Evolutionary conservation across 2,113 vertebrate species (phyloP).

Genomic region (Cinclus mexicanus): DNA sequence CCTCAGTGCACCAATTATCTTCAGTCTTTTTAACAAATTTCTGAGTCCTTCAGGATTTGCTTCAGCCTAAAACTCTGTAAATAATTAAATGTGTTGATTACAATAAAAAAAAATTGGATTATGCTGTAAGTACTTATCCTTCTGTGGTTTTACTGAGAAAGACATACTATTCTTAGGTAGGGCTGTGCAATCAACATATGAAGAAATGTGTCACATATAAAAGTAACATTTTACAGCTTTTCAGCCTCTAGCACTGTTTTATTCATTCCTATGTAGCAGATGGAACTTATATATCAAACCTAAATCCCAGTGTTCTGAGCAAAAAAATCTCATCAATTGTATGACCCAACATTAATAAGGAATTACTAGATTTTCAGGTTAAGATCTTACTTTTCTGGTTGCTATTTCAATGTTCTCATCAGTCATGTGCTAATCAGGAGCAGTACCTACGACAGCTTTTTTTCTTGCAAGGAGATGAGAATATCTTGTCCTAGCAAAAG

Average conservation of each 20-base stretch:
- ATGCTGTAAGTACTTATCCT: conserved; percentile 10
- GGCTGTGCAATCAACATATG: not conserved
- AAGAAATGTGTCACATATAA: not conserved
- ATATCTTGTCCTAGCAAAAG: not conserved
- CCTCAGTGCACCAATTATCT: not conserved
- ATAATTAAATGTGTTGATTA: conserved; percentile 53
- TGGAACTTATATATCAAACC: not conserved
- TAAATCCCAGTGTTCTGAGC: not conserved
- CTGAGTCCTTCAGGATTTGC: not conserved
- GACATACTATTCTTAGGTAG: conserved; percentile 10
- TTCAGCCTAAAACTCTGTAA: not conserved
- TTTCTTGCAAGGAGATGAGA: not conserved
- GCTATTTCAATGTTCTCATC: not conserved
- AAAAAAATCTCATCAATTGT: not conserved
- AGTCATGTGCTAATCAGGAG: not conserved
- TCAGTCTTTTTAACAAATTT: not conserved
- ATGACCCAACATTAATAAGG: not conserved
- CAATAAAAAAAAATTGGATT: not conserved
- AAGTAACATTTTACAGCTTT: not conserved
- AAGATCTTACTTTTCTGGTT: not conserved
- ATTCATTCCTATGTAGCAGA: not conserved
- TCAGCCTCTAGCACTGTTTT: not conserved
- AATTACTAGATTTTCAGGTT: not conserved
- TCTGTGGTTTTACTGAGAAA: conserved; percentile 41
- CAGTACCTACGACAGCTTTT: not conserved